Base-by-base conservation (phyloP, 2,888 invertebrate species). In the Schrankia costaestrigalis region DNA sequence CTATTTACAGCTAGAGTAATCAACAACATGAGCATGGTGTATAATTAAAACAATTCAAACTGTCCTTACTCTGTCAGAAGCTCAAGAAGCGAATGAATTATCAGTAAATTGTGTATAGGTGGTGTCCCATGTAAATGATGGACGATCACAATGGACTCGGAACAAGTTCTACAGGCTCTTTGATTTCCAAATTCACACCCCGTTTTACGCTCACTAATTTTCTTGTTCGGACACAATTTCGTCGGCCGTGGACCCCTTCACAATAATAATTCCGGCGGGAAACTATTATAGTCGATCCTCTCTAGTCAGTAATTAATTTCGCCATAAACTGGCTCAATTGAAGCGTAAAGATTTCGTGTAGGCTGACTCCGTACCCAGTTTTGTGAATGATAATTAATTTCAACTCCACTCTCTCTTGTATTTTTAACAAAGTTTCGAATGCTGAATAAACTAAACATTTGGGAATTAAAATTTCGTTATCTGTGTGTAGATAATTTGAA, bases 141-240 rank as follows among this genome's bases (percentile, higher is more conserved):
- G 76, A 59, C 64, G 64, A 59, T 69, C 72, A 84, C 84, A 85
- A 83, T 84, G 61, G 73, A 70, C 71, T 64, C 59, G 47, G 70
- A 71, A 78, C 74, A 78, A 83, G 73, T 82, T 75, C 71, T 61
- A 62, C 63, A 65, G 64, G 70, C 82, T 82, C 84, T 84, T 84
- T 85, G 84, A 81, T 84, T 85, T 74, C 71, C 78, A 78, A 82
- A 84, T 84, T 84, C 83, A 78, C 86, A 85, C 85, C 85, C 87
- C 71, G 83, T 78, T 85, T 86, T 81, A 85, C 85, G 86, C 86
- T 83, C 78, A 83, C 79, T 86, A 87, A 87, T 87, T 87, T 87
- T 86, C 86, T 87, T 86, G 84, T 83, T 84, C 85, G 85, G 85
- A 83, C 85, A 86, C 84, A 85, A 84, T 85, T 83, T 79, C 69